phyloP scores from a whole-genome alignment of 2,888 invertebrate species.

The Hoplodrina blanda region DNA sequence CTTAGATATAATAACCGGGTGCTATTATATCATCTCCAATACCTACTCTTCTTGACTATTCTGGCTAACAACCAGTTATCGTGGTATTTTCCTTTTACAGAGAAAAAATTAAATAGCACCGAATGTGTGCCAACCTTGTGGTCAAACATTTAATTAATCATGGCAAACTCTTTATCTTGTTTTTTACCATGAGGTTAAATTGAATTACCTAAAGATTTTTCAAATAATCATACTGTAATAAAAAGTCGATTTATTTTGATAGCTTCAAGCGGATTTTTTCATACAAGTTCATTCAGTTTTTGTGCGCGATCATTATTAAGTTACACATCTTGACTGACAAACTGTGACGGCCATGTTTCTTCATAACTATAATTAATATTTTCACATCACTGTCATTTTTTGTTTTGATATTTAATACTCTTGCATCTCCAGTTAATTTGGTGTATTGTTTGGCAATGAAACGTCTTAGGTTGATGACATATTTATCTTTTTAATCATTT shows the following conservation, averaged over 20 bases:
- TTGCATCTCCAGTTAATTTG: slow-evolving; percentile 53
- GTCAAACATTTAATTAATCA: slow-evolving; percentile 52
- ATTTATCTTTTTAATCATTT: slow-evolving; percentile 36
- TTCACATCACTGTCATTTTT: slow-evolving; percentile 63
- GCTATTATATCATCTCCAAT: slow-evolving; percentile 11
- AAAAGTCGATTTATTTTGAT: slow-evolving; percentile 66
- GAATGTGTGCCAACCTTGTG: slow-evolving; percentile 40
- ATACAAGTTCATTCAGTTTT: slow-evolving; percentile 55
- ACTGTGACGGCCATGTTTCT: slow-evolving; percentile 66
- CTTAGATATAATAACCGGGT: slow-evolving; percentile 13
- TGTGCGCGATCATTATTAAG: slow-evolving; percentile 66
- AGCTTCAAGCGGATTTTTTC: slow-evolving; percentile 57
- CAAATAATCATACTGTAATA: slow-evolving; percentile 42
- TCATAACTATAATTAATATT: slow-evolving; percentile 65
- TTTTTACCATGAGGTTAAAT: slow-evolving; percentile 36
- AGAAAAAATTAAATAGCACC: slow-evolving; percentile 17
- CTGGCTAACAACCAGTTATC: slow-evolving; percentile 3
- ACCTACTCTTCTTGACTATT: neutral
- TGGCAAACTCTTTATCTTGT: slow-evolving; percentile 30
- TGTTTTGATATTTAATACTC: slow-evolving; percentile 62
- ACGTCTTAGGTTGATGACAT: slow-evolving; percentile 43
- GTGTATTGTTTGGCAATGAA: slow-evolving; percentile 51
- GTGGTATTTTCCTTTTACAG: slow-evolving; percentile 27
- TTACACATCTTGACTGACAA: slow-evolving; percentile 70
- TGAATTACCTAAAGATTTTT: slow-evolving; percentile 47